Conservation (phyloP, 1,140 invertebrate genomes). For the Heliconius nattereri region DNA sequence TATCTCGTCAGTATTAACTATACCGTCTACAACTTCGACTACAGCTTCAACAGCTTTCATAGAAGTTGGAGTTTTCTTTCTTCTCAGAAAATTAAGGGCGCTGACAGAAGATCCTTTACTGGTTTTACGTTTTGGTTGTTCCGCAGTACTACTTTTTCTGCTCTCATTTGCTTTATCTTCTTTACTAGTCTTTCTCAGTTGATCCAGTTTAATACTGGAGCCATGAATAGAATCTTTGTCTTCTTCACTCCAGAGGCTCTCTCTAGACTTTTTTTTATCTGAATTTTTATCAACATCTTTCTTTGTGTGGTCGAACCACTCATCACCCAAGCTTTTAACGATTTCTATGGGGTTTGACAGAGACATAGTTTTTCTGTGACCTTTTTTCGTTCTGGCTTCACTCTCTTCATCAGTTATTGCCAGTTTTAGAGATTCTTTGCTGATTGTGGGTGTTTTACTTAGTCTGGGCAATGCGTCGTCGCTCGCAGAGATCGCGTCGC, state of each 20-base stretch:
- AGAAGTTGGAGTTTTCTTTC: slow-evolving; percentile 72
- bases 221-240: slow-evolving; percentile 69
- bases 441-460: slow-evolving; percentile 67
- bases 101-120: slow-evolving; percentile 75
- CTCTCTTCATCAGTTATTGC: slow-evolving; percentile 73
- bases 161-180: slow-evolving; percentile 61
- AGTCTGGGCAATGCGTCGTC: slow-evolving; percentile 69
- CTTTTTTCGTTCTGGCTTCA: slow-evolving; percentile 64
- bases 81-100: slow-evolving; percentile 71
- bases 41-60: slow-evolving; percentile 69
- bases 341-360: slow-evolving; percentile 88
- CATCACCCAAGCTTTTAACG: slow-evolving; percentile 73
- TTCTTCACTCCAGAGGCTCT: slow-evolving; percentile 77
- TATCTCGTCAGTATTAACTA: slow-evolving; percentile 61
- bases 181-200: slow-evolving; percentile 71
- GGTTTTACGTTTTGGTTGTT: slow-evolving; percentile 69
- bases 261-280: slow-evolving; percentile 76
- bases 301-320: slow-evolving; percentile 72
- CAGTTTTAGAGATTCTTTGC: slow-evolving; percentile 75
- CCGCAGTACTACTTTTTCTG: slow-evolving; percentile 61
- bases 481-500: slow-evolving; percentile 75
- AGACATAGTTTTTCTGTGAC: slow-evolving; percentile 89
- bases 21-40: slow-evolving; percentile 61
- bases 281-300: slow-evolving; percentile 71
- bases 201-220: slow-evolving; percentile 67